Evolutionary conservation across 2,113 vertebrate genomes (phyloP).

Genomic region (Platysteira castanea): DNA sequence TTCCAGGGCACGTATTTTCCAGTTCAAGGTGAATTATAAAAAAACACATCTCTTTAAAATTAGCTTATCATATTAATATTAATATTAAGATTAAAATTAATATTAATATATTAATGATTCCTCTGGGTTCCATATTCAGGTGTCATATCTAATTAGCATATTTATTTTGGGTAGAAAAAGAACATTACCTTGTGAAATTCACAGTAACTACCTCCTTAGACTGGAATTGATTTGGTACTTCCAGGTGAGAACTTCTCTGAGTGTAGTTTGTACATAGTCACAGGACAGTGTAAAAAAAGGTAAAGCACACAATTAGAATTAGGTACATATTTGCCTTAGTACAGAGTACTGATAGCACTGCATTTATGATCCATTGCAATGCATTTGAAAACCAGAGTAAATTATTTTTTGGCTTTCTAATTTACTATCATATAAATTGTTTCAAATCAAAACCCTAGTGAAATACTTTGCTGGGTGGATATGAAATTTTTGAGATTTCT

Average conservation of each 20-base stretch:
- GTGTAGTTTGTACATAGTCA: not conserved
- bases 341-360: not conserved
- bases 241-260: not conserved
- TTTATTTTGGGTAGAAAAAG: not conserved
- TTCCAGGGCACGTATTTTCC: not conserved
- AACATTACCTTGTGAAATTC: not conserved
- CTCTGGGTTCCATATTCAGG: not conserved
- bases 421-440: not conserved
- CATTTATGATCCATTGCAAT: not conserved
- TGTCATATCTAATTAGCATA: not conserved
- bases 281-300: not conserved
- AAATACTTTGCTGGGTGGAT: not conserved
- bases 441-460: not conserved
- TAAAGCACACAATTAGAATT: not conserved
- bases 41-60: not conserved
- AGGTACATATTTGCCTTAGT: not conserved
- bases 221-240: not conserved
- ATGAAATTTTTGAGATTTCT: not conserved
- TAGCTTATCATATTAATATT: not conserved
- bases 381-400: not conserved
- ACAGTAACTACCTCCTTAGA: not conserved
- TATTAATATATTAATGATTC: not conserved
- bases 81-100: not conserved
- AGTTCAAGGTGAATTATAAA: not conserved
- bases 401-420: not conserved